Evolutionary conservation across 2,797 vertebrate species (phyloP).

Genomic region (Sarcophilus harrisii): DNA sequence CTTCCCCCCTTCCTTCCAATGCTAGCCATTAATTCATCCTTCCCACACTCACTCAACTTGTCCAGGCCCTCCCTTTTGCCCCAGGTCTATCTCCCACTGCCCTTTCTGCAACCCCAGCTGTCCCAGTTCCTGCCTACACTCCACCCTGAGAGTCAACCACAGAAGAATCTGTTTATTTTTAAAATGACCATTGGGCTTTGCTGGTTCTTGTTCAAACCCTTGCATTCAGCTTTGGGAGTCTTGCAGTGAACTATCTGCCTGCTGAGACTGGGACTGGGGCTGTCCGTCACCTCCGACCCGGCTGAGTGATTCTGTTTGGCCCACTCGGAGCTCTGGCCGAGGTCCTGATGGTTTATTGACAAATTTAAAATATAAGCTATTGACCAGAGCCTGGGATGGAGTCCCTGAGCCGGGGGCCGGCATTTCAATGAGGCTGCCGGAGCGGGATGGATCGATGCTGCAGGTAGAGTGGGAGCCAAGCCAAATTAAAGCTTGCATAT

Average conservation of each 20-base stretch:
- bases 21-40: neutral
- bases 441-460: conserved; percentile 90
- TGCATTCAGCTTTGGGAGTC: neutral
- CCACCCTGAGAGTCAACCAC: neutral
- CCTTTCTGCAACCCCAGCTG: too few species aligned
- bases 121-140: neutral
- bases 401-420: conserved; percentile 90
- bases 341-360: conserved; percentile 89
- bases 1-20: neutral
- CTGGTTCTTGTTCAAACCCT: neutral
- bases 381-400: conserved; percentile 89
- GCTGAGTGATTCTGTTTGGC: conserved; percentile 71
- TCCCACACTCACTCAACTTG: neutral
- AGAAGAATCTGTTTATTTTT: neutral
- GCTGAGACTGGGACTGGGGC: neutral
- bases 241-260: neutral
- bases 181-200: neutral
- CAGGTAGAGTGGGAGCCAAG: conserved; percentile 89
- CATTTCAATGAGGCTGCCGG: conserved; percentile 95
- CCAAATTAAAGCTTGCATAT: conserved; percentile 89
- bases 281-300: neutral
- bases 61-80: neutral
- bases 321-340: conserved; percentile 82
- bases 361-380: conserved; percentile 92
- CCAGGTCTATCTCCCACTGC: neutral